Evolutionary conservation across 2,888 invertebrate species (phyloP).

Genomic region (Parnassius smintheus): DNA sequence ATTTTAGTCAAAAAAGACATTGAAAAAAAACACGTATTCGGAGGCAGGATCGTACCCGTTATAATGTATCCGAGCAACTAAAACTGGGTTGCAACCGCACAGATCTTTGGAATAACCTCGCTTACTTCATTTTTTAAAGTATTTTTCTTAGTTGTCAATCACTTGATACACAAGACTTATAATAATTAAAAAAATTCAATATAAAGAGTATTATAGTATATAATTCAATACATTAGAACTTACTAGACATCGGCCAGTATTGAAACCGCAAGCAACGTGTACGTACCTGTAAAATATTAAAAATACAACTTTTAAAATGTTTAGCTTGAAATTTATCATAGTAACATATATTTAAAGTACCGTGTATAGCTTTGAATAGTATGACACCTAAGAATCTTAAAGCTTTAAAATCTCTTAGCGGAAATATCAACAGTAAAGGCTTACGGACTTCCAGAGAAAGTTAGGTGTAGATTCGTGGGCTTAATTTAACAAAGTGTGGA

Average conservation of each 20-base stretch:
- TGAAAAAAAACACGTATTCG: too few species aligned
- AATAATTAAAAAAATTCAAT: too few species aligned
- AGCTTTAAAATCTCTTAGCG: slow-evolving; percentile 29
- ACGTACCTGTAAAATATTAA: slow-evolving; percentile 35
- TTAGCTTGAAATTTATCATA: background rate
- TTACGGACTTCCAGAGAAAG: slow-evolving; percentile 40
- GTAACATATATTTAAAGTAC: slow-evolving; percentile 1
- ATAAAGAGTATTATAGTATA: too few species aligned
- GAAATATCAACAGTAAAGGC: slow-evolving; percentile 31
- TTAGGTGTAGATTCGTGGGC: slow-evolving; percentile 47
- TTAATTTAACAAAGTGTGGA: slow-evolving; percentile 37
- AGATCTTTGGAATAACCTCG: too few species aligned
- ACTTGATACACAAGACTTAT: too few species aligned
- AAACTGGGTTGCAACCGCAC: too few species aligned
- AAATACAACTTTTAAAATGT: slow-evolving; percentile 9
- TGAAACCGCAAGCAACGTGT: slow-evolving; percentile 8
- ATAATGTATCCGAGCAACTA: too few species aligned
- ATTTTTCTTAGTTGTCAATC: too few species aligned
- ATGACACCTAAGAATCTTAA: slow-evolving; percentile 21
- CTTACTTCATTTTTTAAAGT: too few species aligned
- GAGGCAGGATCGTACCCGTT: too few species aligned
- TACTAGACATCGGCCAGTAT: background rate
- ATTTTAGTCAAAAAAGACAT: too few species aligned
- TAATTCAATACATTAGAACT: background rate
- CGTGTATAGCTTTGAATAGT: slow-evolving; percentile 9